phyloP scores from a whole-genome alignment of 2,888 invertebrate species.

The Silvanus unidentatus region DNA sequence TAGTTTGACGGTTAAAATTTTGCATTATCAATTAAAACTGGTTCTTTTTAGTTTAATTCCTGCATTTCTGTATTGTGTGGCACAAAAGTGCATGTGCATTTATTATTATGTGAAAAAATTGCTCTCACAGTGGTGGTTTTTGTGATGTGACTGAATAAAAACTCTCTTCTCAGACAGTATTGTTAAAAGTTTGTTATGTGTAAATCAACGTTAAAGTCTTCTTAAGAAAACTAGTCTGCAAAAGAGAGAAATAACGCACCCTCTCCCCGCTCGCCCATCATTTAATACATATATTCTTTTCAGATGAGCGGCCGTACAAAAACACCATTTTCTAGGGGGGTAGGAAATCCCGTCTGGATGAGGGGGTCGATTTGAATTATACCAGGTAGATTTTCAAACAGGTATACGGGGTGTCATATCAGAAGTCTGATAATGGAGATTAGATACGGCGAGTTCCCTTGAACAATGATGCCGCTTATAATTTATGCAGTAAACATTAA shows the following conservation, averaged over 20 bases:
- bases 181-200: conserved; percentile 27
- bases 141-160: not conserved
- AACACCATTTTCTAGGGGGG: conserved; percentile 31
- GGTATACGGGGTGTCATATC: conserved; percentile 22
- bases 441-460: not conserved
- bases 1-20: not conserved
- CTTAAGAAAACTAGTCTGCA: conserved; percentile 23
- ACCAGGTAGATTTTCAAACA: conserved; percentile 31
- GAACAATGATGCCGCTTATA: too few species aligned
- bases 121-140: too few species aligned
- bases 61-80: not conserved
- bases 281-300: not conserved
- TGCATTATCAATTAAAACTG: conserved; percentile 1
- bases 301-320: conserved; percentile 24
- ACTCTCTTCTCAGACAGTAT: conserved; percentile 30
- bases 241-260: conserved; percentile 5
- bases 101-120: too few species aligned
- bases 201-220: conserved; percentile 15
- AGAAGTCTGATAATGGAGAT: conserved; percentile 2
- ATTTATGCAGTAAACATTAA: too few species aligned
- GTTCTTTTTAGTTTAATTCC: not conserved
- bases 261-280: not conserved
- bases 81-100: too few species aligned
- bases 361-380: conserved; percentile 21
- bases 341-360: conserved; percentile 25